Percentiles rank a stretch among this genome's conserved stretches.
Evolutionary conservation across 2,797 vertebrate genomes (phyloP).

Genomic region (Sebastes iracundus): DNA sequence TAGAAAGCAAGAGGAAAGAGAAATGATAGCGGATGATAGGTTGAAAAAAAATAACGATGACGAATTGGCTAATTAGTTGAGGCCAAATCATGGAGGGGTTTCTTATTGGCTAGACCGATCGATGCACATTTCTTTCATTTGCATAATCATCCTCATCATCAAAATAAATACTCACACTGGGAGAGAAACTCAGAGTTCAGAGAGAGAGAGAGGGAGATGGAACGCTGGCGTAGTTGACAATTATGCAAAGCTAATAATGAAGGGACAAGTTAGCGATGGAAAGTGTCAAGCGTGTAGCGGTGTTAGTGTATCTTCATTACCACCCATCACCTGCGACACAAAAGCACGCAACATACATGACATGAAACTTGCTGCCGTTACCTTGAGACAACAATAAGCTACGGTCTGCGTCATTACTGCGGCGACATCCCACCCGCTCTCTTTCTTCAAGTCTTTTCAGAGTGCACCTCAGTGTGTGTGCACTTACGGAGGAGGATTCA

Average conservation of each 20-base stretch:
- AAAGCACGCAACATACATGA: not conserved
- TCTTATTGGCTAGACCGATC: slow-evolving; percentile 67
- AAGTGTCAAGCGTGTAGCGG: slow-evolving; percentile 9
- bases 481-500: slow-evolving; percentile 76
- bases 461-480: slow-evolving; percentile 47
- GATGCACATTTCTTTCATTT: slow-evolving; percentile 66
- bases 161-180: slow-evolving; percentile 74
- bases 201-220: not conserved
- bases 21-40: not conserved
- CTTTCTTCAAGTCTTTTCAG: slow-evolving; percentile 68
- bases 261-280: slow-evolving; percentile 19
- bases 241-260: slow-evolving; percentile 52
- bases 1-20: not conserved
- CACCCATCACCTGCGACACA: slow-evolving; percentile 23
- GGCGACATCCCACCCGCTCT: slow-evolving; percentile 50
- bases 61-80: slow-evolving; percentile 62
- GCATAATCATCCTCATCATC: slow-evolving; percentile 73
- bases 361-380: slow-evolving; percentile 40
- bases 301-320: slow-evolving; percentile 43
- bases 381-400: slow-evolving; percentile 50
- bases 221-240: slow-evolving; percentile 18
- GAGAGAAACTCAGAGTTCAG: slow-evolving; percentile 72
- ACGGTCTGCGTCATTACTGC: slow-evolving; percentile 38
- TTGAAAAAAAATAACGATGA: slow-evolving; percentile 23
- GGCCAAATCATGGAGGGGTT: slow-evolving; percentile 44